Evolutionary conservation across 2,797 vertebrate genomes (phyloP), one percentile per base, ranked within the genome.

Genomic region (Cynopterus sphinx): DNA sequence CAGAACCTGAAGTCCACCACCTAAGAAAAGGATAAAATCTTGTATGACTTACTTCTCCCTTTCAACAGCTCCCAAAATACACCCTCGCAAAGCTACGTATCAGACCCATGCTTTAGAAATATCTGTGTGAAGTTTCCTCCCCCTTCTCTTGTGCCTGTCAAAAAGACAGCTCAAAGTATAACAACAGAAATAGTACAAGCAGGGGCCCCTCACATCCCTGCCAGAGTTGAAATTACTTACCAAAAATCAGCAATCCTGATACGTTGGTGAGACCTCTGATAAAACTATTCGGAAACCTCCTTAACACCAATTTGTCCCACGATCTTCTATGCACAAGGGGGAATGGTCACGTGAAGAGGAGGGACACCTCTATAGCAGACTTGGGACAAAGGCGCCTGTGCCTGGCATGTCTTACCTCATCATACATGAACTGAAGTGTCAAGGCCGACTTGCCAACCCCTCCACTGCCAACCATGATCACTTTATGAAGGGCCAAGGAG

Each of bases 381-480:
- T 9, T 0, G 0, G 1, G 24, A 49, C 0, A 17, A 39, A 33
- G 53, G 77, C 1, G 12, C 11, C 33, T 39, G 51, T 5, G 49
- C 68, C 36, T 2, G 6, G 92, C n/a, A 0, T 9, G 43, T 88
- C 98, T 98, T 98, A 99, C 99, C 98, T 99, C 99, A n/a, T 99
- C 99, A 33, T 99, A 99, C 99, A 99, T 99, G 98, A 99, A 99
- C 98, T 99, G 99, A 95, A 99, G 99, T 0, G 99, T 99, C 93
- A 99, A 99, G 5, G 99, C 99, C 0, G 99, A 99, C 98, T 99
- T 99, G 67, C 99, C 99, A 22, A 99, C 99, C 0, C 99, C 99
- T 3, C 99, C 99, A 6, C 99, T 99, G 98, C 99, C 99, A 92
- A 99, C 99, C 99, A 99, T 99, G 98, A 99, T 99, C 68, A 99